phyloP scores from a whole-genome alignment of 2,888 invertebrate species.

The Osedax fenrisi region DNA sequence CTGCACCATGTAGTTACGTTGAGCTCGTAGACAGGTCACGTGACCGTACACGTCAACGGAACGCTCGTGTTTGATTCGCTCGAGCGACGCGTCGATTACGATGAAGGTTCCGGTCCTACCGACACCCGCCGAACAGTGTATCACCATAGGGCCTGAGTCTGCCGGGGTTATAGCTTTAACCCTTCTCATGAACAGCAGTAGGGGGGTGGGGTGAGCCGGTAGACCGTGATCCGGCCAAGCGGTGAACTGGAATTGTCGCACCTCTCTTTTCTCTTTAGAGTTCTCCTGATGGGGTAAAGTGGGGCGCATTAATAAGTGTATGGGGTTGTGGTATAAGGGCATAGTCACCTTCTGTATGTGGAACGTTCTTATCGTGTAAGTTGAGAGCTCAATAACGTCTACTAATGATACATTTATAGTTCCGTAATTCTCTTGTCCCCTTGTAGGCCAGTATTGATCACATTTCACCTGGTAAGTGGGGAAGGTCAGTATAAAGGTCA shows the following conservation, averaged over 20 bases:
- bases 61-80: slow-evolving; percentile 87
- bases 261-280: slow-evolving; percentile 62
- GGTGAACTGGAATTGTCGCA: slow-evolving; percentile 92
- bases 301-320: no score
- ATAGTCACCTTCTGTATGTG: slow-evolving; percentile 45
- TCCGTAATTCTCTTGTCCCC: slow-evolving; percentile 87
- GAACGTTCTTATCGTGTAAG: slow-evolving; percentile 93
- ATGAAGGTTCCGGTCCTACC: slow-evolving; percentile 50
- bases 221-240: slow-evolving; percentile 99
- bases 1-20: slow-evolving; percentile 93
- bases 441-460: slow-evolving; percentile 77
- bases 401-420: slow-evolving; percentile 82
- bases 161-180: slow-evolving; percentile 65
- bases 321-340: no score
- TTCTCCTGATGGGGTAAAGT: no score
- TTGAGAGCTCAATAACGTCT: slow-evolving; percentile 89
- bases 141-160: slow-evolving; percentile 83
- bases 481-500: no score
- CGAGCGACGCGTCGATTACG: slow-evolving; percentile 96
- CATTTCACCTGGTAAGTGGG: slow-evolving; percentile 58
- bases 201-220: slow-evolving; percentile 94
- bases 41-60: slow-evolving; percentile 98
- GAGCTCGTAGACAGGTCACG: slow-evolving; percentile 89
- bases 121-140: slow-evolving; percentile 78
- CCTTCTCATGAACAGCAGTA: slow-evolving; percentile 84